Evolutionary conservation across 2,888 invertebrate species (phyloP).

Genomic region (Hololepta plana): DNA sequence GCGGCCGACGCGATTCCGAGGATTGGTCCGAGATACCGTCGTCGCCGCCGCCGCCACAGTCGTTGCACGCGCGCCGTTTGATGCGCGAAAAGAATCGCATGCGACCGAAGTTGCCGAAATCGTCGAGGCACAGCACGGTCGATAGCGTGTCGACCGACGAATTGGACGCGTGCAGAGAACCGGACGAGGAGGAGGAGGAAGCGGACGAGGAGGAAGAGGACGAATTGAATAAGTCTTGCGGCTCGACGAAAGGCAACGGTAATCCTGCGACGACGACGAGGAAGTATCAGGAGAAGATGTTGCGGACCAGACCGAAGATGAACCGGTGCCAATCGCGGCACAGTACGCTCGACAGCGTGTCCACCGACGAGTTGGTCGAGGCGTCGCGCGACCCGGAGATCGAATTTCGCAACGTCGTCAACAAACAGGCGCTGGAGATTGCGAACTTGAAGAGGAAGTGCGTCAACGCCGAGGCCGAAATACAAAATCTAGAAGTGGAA

Average conservation of each 20-base stretch:
- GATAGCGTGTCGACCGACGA: constrained; percentile 45
- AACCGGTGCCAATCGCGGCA: constrained; percentile 30
- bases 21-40: constrained; percentile 66
- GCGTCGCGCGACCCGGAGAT: constrained; percentile 16
- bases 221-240: too few relatives aligned
- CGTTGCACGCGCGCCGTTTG: constrained; percentile 41
- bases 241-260: too few relatives aligned
- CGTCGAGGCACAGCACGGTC: constrained; percentile 38
- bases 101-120: constrained; percentile 12
- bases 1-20: constrained; percentile 49
- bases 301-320: constrained; percentile 19
- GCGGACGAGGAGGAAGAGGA: background rate
- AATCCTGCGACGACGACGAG: too few relatives aligned
- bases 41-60: constrained; percentile 43
- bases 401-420: constrained; percentile 28
- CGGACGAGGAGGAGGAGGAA: constrained; percentile 13
- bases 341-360: constrained; percentile 43
- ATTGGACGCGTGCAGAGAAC: constrained; percentile 22
- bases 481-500: constrained; percentile 51
- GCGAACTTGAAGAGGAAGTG: constrained; percentile 53
- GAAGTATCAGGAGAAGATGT: too few relatives aligned
- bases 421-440: constrained; percentile 48
- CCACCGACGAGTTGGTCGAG: constrained; percentile 35
- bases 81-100: constrained; percentile 6
- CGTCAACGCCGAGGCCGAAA: constrained; percentile 40